A percentile compares a stretch with the other conserved stretches of the same genome.
Conservation (phyloP, 2,797 vertebrate genomes). For the Sebastes oblongus region DNA sequence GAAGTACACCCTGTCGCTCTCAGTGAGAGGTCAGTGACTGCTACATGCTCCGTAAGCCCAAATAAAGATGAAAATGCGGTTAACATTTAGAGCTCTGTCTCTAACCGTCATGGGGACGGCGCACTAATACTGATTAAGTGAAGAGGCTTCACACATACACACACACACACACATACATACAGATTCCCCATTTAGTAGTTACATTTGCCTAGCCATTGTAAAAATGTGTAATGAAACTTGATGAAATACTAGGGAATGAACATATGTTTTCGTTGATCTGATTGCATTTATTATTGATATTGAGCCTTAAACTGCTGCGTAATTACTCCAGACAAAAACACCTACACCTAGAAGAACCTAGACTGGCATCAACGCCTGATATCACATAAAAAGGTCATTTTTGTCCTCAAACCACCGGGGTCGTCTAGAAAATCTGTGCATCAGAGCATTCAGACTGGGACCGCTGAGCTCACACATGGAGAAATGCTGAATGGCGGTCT, state of each 20-base stretch:
- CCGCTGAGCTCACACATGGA: slow-evolving; percentile 13
- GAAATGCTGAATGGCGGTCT: slow-evolving; percentile 3
- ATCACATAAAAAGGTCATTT: slow-evolving; percentile 25
- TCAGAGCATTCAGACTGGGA: slow-evolving; percentile 18
- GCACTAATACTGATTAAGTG: slow-evolving; percentile 40
- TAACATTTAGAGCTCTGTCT: slow-evolving; percentile 36
- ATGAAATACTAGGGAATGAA: slow-evolving; percentile 31
- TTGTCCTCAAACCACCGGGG: slow-evolving; percentile 67
- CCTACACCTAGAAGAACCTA: background rate
- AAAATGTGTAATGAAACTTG: background rate
- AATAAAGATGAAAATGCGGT: slow-evolving; percentile 28
- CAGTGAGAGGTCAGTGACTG: slow-evolving; percentile 56
- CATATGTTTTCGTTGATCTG: slow-evolving; percentile 26
- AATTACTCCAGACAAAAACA: slow-evolving; percentile 9
- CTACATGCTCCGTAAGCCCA: slow-evolving; percentile 67
- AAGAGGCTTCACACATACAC: slow-evolving; percentile 40
- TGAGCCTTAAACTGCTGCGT: background rate
- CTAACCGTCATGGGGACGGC: slow-evolving; percentile 14
- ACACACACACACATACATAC: background rate
- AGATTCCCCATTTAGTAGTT: slow-evolving; percentile 44
- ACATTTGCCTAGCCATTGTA: slow-evolving; percentile 25
- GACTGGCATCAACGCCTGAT: background rate
- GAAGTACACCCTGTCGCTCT: slow-evolving; percentile 62
- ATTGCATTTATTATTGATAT: slow-evolving; percentile 1
- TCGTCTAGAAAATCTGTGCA: slow-evolving; percentile 40